Conservation (phyloP, 1,140 invertebrate species). For the Sycophaga agraensis region DNA sequence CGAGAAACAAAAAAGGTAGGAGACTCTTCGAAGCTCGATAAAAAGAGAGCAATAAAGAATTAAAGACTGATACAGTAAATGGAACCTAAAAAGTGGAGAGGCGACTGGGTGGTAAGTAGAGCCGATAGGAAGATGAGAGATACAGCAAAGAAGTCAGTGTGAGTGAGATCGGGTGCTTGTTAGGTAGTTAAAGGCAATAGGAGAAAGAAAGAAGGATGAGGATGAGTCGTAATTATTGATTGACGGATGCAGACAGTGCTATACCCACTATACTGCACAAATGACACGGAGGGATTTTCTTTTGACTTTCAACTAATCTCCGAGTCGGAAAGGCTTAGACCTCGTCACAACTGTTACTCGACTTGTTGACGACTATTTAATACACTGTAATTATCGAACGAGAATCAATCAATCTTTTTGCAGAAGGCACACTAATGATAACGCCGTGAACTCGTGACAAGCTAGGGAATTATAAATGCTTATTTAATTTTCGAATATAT, state of each 20-base stretch:
- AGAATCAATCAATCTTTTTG: background rate
- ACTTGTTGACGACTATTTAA: background rate
- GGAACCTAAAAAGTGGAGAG: conserved; percentile 1
- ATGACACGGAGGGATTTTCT: conserved; percentile 8
- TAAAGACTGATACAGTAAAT: conserved; percentile 7
- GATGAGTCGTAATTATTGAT: conserved; percentile 13
- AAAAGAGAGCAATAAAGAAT: background rate
- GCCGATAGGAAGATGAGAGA: conserved; percentile 13
- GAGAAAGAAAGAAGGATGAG: background rate
- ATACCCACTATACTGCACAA: conserved; percentile 3
- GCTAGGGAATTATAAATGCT: too few species aligned
- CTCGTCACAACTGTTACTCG: too few species aligned
- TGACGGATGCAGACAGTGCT: conserved; percentile 1
- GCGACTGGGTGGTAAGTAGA: too few species aligned
- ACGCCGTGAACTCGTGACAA: too few species aligned
- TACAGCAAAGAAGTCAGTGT: conserved; percentile 11
- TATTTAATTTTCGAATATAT: too few species aligned
- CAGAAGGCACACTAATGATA: too few species aligned
- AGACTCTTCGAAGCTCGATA: conserved; percentile 9
- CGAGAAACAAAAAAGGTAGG: background rate
- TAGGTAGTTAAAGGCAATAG: background rate
- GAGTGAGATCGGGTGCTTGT: background rate
- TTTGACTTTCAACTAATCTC: conserved; percentile 7
- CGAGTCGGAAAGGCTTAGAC: background rate
- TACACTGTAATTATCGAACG: background rate